These are phyloP conservation scores for Norana najaformis DNA, from an alignment of 2,888 invertebrate genomes.

Conservation along the genomic window DNA sequence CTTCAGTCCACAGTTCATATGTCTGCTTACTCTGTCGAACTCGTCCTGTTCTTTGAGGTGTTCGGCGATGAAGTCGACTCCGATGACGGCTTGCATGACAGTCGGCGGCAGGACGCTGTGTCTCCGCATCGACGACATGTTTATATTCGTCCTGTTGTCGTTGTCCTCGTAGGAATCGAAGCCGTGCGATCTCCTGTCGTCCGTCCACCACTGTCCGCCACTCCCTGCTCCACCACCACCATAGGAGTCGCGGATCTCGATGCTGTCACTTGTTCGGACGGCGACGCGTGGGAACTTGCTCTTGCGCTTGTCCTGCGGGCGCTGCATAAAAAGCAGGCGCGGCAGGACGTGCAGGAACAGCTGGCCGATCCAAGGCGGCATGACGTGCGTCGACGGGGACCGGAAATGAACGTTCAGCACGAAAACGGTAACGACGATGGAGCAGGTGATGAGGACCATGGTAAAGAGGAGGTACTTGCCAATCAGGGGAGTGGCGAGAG, in stretches of 20 bases:
- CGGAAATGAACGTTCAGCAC: conserved; percentile 96
- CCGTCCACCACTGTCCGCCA: conserved; percentile 19
- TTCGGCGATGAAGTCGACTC: conserved; percentile 47
- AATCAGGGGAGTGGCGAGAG: conserved; percentile 90
- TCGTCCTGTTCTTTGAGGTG: conserved; percentile 48
- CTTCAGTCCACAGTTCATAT: neutral
- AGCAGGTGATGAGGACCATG: conserved; percentile 95
- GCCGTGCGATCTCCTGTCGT: neutral
- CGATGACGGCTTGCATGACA: conserved; percentile 47
- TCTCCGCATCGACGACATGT: neutral
- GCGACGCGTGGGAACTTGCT: neutral
- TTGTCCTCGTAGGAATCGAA: neutral
- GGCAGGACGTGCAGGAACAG: conserved; percentile 94
- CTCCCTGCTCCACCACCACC: neutral
- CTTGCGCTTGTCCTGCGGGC: conserved; percentile 67
- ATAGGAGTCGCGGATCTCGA: conserved; percentile 42
- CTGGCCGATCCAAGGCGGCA: conserved; percentile 95
- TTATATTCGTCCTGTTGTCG: neutral
- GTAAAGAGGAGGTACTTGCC: conserved; percentile 94
- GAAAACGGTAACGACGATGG: conserved; percentile 95
- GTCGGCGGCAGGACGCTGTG: conserved; percentile 38
- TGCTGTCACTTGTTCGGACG: conserved; percentile 41
- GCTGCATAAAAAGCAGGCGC: conserved; percentile 84
- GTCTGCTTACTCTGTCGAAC: conserved; percentile 50
- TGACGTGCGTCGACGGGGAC: conserved; percentile 93